These are phyloP conservation scores for Cremastobaeus sp. DNA, from an alignment of 2,888 invertebrate species.

Conservation along the genomic window DNA sequence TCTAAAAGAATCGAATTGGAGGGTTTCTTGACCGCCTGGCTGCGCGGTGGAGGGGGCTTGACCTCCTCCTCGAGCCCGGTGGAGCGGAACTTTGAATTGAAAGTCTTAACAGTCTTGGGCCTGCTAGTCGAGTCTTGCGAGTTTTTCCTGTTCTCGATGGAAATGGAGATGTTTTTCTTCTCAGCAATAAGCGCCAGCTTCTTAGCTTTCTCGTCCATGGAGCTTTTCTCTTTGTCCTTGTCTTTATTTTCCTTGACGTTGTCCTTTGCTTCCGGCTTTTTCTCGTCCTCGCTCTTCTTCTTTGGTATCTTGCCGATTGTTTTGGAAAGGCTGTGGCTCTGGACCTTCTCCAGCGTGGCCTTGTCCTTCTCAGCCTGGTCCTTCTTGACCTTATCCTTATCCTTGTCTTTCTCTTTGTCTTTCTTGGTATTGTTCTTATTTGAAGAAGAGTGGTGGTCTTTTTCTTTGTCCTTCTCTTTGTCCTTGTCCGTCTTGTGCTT, in stretches of 20 bases:
- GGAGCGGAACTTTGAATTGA: constrained; percentile 93
- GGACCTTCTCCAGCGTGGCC: constrained; percentile 83
- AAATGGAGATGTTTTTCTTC: constrained; percentile 87
- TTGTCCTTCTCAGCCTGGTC: constrained; percentile 84
- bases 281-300: constrained; percentile 80
- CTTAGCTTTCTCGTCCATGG: constrained; percentile 65
- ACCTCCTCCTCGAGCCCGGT: constrained; percentile 93
- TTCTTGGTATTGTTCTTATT: constrained; percentile 71
- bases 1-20: constrained; percentile 65
- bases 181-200: constrained; percentile 76
- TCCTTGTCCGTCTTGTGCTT: constrained; percentile 73
- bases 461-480: constrained; percentile 70
- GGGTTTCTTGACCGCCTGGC: constrained; percentile 81
- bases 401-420: constrained; percentile 74
- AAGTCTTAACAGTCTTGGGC: constrained; percentile 94
- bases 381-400: constrained; percentile 79
- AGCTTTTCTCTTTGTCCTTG: constrained; percentile 72
- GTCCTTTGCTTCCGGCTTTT: constrained; percentile 74
- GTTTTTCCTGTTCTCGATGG: constrained; percentile 87
- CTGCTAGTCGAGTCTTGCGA: constrained; percentile 83
- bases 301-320: constrained; percentile 87
- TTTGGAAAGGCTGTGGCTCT: constrained; percentile 83
- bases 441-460: constrained; percentile 66
- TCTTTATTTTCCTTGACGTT: too few species aligned
- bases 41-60: constrained; percentile 90